Evolutionary conservation across 2,797 vertebrate genomes (phyloP).

Genomic region (Artibeus lituratus): DNA sequence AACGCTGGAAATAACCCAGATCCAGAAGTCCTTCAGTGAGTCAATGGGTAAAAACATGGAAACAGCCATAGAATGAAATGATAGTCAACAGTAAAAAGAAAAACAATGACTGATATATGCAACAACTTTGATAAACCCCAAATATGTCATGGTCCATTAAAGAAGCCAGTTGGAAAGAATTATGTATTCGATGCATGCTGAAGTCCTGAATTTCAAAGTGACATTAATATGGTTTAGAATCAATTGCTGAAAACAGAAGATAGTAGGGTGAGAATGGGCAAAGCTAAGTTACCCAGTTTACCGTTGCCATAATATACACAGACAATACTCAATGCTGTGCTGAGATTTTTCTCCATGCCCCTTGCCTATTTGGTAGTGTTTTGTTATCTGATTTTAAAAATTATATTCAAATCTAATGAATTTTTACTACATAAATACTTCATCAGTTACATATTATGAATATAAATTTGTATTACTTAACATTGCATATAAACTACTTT

Average conservation of each 20-base stretch:
- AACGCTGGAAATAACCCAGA: background rate
- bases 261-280: fast-evolving
- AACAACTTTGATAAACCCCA: background rate
- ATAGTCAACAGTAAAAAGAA: background rate
- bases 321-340: background rate
- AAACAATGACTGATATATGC: background rate
- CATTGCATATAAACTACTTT: background rate
- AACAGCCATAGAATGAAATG: background rate
- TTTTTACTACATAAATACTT: background rate
- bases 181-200: background rate
- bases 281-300: background rate
- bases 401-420: background rate
- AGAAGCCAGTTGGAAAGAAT: background rate
- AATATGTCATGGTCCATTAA: background rate
- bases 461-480: background rate
- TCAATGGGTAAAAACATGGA: background rate
- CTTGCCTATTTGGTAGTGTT: background rate
- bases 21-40: background rate
- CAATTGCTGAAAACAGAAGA: background rate
- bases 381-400: background rate
- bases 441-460: background rate
- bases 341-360: background rate
- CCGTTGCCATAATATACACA: background rate
- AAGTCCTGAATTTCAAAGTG: background rate
- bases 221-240: background rate